Evolutionary conservation across 2,113 vertebrate genomes (phyloP).

Genomic region (Notothenia rossii): DNA sequence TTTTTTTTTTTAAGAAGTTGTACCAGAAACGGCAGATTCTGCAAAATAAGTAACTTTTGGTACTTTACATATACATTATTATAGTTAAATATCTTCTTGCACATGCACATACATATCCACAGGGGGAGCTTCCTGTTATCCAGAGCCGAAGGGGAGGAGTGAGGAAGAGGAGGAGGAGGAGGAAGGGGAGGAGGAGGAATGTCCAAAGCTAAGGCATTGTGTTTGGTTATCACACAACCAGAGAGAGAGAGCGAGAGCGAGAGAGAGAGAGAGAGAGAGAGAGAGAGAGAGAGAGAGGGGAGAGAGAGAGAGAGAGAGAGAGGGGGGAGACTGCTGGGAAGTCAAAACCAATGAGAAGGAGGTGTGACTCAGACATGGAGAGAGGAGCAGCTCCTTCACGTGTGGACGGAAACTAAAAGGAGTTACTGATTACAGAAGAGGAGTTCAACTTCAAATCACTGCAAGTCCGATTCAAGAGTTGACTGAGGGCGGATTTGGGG

Average conservation of each 20-base stretch:
- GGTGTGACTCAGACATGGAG: constrained; percentile 51
- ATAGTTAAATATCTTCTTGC: too few species aligned
- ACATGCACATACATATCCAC: constrained; percentile 21
- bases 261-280: too few species aligned
- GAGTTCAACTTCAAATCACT: too few species aligned
- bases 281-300: too few species aligned
- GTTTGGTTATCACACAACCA: constrained; percentile 21
- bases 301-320: not conserved
- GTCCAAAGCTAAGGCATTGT: constrained; percentile 48
- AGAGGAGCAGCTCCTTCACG: constrained; percentile 27
- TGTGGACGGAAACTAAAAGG: not conserved
- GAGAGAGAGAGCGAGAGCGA: constrained; percentile 16
- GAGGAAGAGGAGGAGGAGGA: constrained; percentile 63
- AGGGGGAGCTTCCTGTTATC: constrained; percentile 57
- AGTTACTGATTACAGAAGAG: too few species aligned
- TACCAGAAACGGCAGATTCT: too few species aligned
- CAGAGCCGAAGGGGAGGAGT: constrained; percentile 45
- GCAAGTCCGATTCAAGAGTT: too few species aligned
- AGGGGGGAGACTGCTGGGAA: constrained; percentile 52
- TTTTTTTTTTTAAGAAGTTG: too few species aligned
- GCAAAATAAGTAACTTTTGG: too few species aligned
- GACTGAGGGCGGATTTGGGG: too few species aligned
- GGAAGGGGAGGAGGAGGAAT: constrained; percentile 51
- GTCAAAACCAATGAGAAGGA: constrained; percentile 39
- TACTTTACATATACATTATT: too few species aligned